Conservation (phyloP, 2,113 vertebrate genomes). For the Pollachius pollachius region DNA sequence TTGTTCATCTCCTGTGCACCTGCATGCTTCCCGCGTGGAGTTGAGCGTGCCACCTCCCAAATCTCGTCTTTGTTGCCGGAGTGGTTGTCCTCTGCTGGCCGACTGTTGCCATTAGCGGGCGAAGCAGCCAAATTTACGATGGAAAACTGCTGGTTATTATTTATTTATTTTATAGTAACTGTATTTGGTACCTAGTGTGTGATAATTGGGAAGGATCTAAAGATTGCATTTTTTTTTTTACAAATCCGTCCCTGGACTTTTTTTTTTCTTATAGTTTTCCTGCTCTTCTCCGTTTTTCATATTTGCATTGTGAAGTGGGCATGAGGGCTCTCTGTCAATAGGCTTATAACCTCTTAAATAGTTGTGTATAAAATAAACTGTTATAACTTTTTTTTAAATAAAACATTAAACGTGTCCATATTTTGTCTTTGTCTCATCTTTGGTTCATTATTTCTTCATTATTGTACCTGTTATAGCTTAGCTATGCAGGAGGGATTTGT, state of each 20-base stretch:
- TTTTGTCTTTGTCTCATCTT: not conserved
- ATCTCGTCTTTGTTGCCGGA: conserved; percentile 49
- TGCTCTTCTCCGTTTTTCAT: conserved; percentile 4
- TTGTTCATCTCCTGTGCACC: conserved; percentile 51
- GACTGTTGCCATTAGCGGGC: conserved; percentile 40
- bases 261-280: conserved; percentile 15
- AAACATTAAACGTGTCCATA: conserved; percentile 77
- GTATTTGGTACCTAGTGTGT: conserved; percentile 75
- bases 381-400: conserved; percentile 89
- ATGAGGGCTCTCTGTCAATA: conserved; percentile 81
- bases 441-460: no score
- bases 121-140: conserved; percentile 47
- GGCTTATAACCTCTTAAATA: conserved; percentile 84
- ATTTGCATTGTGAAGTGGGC: conserved; percentile 80
- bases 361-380: conserved; percentile 88
- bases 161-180: conserved; percentile 40
- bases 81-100: conserved; percentile 42
- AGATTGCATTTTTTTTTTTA: conserved; percentile 38
- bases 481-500: not conserved
- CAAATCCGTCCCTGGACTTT: conserved; percentile 60
- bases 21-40: conserved; percentile 65
- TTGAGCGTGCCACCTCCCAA: conserved; percentile 41
- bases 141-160: conserved; percentile 51
- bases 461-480: not conserved
- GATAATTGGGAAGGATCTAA: conserved; percentile 61